phyloP scores from a whole-genome alignment of 2,113 vertebrate species.

The Heterotis niloticus region DNA sequence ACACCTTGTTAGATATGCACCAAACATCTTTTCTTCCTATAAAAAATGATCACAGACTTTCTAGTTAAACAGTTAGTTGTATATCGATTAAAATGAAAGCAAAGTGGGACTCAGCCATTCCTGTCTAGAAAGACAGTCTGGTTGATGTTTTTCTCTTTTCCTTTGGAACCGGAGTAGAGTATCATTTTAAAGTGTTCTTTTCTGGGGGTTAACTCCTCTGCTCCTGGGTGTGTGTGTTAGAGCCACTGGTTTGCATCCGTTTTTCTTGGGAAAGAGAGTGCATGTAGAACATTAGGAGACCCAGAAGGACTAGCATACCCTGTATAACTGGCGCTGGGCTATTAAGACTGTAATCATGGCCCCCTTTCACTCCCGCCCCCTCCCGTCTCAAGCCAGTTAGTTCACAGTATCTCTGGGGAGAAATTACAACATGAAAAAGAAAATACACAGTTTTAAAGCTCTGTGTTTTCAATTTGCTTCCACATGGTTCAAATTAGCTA shows the following conservation, averaged over 20 bases:
- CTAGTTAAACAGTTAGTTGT: background rate
- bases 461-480: slow-evolving; percentile 83
- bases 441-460: slow-evolving; percentile 81
- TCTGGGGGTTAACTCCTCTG: background rate
- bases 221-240: background rate
- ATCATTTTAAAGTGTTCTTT: background rate
- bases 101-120: background rate
- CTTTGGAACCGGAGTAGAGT: slow-evolving; percentile 9
- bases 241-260: background rate
- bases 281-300: background rate
- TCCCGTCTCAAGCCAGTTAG: slow-evolving; percentile 67
- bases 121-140: background rate
- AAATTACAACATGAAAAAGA: slow-evolving; percentile 81
- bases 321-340: background rate
- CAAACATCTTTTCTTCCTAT: no score
- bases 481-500: slow-evolving; percentile 90
- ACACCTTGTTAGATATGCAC: no score
- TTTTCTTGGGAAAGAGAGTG: background rate
- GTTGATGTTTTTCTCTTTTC: background rate
- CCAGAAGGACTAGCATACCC: background rate
- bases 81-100: slow-evolving; percentile 12
- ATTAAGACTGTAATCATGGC: slow-evolving; percentile 9
- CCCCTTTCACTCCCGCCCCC: background rate
- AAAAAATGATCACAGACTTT: slow-evolving; percentile 1
- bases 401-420: slow-evolving; percentile 81